Conservation (phyloP, 1,140 invertebrate species). For the Leucophenga varia region DNA sequence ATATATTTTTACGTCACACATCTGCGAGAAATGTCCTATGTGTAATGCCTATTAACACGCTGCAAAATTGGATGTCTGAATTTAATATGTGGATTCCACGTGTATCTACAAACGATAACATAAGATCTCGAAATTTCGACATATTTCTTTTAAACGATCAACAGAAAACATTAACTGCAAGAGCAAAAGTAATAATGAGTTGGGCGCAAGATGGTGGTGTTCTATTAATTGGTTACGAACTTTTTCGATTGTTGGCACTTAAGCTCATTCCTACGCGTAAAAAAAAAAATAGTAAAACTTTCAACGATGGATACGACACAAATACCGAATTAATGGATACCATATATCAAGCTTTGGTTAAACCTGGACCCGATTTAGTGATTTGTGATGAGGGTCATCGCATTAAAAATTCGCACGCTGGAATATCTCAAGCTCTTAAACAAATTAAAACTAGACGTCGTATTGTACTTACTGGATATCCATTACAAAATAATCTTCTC, state of each 20-base stretch:
- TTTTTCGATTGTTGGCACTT: slow-evolving; percentile 86
- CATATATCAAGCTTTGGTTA: slow-evolving; percentile 83
- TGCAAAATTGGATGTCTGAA: slow-evolving; percentile 98
- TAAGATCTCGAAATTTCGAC: slow-evolving; percentile 77
- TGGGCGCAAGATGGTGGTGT: slow-evolving; percentile 91
- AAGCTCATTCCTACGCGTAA: slow-evolving; percentile 62
- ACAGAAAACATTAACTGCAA: slow-evolving; percentile 85
- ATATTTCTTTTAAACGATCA: slow-evolving; percentile 92
- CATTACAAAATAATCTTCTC: slow-evolving; percentile 92
- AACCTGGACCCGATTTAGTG: slow-evolving; percentile 90
- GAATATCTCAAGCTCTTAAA: slow-evolving; percentile 88
- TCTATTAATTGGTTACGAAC: slow-evolving; percentile 95
- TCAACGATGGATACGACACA: slow-evolving; percentile 67
- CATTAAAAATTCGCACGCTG: slow-evolving; percentile 95
- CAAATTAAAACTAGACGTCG: slow-evolving; percentile 87
- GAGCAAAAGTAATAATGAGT: slow-evolving; percentile 77
- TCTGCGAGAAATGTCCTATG: slow-evolving; percentile 86
- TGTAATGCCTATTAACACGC: slow-evolving; percentile 98
- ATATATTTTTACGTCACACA: slow-evolving; percentile 91
- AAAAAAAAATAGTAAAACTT: slow-evolving; percentile 57
- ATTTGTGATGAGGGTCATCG: slow-evolving; percentile 95
- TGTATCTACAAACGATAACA: slow-evolving; percentile 56
- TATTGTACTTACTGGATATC: slow-evolving; percentile 92
- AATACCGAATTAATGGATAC: slow-evolving; percentile 83
- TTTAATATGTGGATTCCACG: slow-evolving; percentile 95